A percentile compares a stretch with the other conserved stretches of the same genome.
Evolutionary conservation across 2,797 vertebrate species (phyloP).

Genomic region (Nannoperca australis): DNA sequence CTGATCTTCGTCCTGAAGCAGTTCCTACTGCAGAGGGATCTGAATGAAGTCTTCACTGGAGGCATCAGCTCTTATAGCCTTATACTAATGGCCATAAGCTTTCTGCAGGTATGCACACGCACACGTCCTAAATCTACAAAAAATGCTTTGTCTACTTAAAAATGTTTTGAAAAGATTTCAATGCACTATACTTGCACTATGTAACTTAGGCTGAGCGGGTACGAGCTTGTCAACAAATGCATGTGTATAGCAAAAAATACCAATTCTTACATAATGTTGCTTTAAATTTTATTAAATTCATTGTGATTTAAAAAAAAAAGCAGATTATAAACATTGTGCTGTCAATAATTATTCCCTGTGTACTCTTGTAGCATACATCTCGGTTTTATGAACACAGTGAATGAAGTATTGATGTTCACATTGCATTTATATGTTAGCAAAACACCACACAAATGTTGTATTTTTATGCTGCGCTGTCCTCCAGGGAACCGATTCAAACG

Average conservation of each 20-base stretch:
- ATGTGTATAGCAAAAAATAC: no score
- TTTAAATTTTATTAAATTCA: background rate
- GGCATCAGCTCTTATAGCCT: conserved; percentile 99
- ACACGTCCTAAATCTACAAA: background rate
- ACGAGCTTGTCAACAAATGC: no score
- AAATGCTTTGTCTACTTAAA: background rate
- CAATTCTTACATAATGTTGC: no score
- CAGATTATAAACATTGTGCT: no score
- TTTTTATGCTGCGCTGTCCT: background rate
- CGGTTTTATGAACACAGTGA: no score
- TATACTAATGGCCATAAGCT: conserved; percentile 99
- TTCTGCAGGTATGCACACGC: conserved; percentile 90
- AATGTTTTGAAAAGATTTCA: background rate
- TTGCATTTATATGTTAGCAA: no score
- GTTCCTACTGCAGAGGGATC: conserved; percentile 97
- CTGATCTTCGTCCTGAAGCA: conserved; percentile 99
- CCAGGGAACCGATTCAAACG: background rate
- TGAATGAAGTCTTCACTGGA: conserved; percentile 99
- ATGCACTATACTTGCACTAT: no score
- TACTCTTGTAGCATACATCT: no score
- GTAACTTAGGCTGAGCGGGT: no score
- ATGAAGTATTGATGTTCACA: background rate
- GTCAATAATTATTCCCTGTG: no score
- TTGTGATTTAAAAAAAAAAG: no score
- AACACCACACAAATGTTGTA: background rate